phyloP scores from a whole-genome alignment of 2,113 vertebrate species.

The Mesocricetus auratus region DNA sequence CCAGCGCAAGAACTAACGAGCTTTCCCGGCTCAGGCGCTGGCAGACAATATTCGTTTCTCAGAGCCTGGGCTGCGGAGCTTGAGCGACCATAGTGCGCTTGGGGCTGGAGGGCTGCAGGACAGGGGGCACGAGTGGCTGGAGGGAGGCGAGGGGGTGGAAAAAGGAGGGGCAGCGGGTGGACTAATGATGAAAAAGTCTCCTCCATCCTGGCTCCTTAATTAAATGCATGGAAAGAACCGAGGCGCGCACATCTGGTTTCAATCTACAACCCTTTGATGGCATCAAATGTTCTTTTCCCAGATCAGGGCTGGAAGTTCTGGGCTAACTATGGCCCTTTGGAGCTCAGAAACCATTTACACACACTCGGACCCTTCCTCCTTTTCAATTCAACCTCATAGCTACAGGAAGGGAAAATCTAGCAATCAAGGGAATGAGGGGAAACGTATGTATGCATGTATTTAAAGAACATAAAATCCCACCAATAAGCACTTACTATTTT shows the following conservation, averaged over 20 bases:
- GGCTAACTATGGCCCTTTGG: slow-evolving; percentile 92
- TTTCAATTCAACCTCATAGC: slow-evolving; percentile 67
- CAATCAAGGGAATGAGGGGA: slow-evolving; percentile 25
- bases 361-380: slow-evolving; percentile 80
- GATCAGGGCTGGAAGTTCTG: slow-evolving; percentile 94
- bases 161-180: slow-evolving; percentile 83
- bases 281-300: slow-evolving; percentile 99
- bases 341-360: slow-evolving; percentile 88
- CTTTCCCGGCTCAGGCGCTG: background rate
- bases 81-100: background rate
- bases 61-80: slow-evolving; percentile 6
- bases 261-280: slow-evolving; percentile 98
- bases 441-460: background rate
- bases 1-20: background rate
- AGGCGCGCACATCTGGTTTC: slow-evolving; percentile 97
- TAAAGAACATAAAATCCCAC: slow-evolving; percentile 64
- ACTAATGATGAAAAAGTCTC: slow-evolving; percentile 96
- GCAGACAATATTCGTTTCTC: slow-evolving; percentile 31
- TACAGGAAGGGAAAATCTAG: background rate
- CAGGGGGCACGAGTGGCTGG: background rate
- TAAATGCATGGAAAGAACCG: slow-evolving; percentile 97
- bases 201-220: slow-evolving; percentile 95
- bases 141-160: slow-evolving; percentile 79
- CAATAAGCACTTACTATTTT: slow-evolving; percentile 74
- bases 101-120: slow-evolving; percentile 80